Conservation (phyloP, 1,140 invertebrate genomes). For the Meloidogyne hapla region DNA sequence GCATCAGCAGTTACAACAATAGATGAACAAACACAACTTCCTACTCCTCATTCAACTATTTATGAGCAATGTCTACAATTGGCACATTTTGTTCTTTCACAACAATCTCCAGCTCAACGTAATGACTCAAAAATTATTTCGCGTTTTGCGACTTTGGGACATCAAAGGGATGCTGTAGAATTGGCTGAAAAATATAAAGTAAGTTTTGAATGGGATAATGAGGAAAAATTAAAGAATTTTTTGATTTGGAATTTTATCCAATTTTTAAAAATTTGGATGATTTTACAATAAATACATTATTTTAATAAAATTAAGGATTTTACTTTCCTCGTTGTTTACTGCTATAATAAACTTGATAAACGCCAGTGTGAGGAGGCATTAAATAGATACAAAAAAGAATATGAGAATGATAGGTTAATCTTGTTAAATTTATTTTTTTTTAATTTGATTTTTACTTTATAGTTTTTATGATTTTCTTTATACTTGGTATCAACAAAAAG, state of each 20-base stretch:
- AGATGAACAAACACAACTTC: constrained; percentile 8
- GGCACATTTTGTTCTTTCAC: constrained; percentile 33
- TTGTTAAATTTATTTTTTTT: neutral
- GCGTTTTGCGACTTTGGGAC: constrained; percentile 31
- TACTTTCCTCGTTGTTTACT: constrained; percentile 35
- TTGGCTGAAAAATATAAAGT: constrained; percentile 39
- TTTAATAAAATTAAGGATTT: constrained; percentile 36
- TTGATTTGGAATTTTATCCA: no score
- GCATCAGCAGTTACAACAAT: neutral
- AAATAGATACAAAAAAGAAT: constrained; percentile 29
- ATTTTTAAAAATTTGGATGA: neutral
- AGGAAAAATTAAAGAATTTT: no score
- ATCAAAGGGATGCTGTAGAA: constrained; percentile 27
- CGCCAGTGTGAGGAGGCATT: constrained; percentile 26
- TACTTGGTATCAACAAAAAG: constrained; percentile 35
- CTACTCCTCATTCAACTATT: constrained; percentile 4
- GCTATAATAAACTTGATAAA: constrained; percentile 29
- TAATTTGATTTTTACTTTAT: neutral
- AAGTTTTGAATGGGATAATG: neutral
- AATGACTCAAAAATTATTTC: constrained; percentile 45
- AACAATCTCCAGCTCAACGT: constrained; percentile 35
- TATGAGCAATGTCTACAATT: constrained; percentile 14
- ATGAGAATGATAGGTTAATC: constrained; percentile 23
- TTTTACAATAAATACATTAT: constrained; percentile 1
- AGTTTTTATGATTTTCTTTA: constrained; percentile 41